phyloP scores from a whole-genome alignment of 2,797 vertebrate species.

The Rhabdophis nuchalis region DNA sequence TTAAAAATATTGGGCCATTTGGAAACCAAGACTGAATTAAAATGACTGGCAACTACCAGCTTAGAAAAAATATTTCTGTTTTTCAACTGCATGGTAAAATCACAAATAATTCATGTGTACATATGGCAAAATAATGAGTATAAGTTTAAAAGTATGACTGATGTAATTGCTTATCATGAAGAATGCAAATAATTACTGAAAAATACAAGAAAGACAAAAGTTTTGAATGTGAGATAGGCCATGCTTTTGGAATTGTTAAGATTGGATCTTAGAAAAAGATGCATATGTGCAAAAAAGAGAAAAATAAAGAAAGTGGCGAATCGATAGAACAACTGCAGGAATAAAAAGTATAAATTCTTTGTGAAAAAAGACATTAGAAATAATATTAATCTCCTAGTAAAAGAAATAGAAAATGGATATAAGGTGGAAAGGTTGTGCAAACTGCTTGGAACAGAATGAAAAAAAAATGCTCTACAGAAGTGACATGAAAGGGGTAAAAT shows the following conservation, averaged over 20 bases:
- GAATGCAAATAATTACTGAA: neutral
- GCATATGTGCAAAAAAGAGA: neutral
- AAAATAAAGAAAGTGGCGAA: neutral
- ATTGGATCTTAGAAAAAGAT: neutral
- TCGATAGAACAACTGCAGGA: neutral
- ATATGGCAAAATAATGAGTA: neutral
- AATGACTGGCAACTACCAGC: neutral
- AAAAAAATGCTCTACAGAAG: neutral
- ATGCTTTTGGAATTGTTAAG: neutral
- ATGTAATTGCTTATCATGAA: neutral
- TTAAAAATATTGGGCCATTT: neutral
- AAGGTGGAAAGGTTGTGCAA: neutral
- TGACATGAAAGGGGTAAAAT: neutral
- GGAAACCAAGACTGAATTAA: neutral
- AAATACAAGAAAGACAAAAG: neutral
- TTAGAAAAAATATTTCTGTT: neutral
- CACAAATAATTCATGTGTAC: neutral
- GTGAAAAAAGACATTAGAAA: neutral
- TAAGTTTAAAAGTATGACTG: neutral
- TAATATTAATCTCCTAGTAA: neutral
- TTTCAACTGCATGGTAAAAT: neutral
- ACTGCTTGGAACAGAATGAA: neutral
- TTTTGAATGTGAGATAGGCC: neutral
- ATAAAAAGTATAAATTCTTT: neutral
- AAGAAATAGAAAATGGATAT: neutral